Evolutionary conservation across 1,140 invertebrate genomes (phyloP).

Genomic region (Microvelia longipes): DNA sequence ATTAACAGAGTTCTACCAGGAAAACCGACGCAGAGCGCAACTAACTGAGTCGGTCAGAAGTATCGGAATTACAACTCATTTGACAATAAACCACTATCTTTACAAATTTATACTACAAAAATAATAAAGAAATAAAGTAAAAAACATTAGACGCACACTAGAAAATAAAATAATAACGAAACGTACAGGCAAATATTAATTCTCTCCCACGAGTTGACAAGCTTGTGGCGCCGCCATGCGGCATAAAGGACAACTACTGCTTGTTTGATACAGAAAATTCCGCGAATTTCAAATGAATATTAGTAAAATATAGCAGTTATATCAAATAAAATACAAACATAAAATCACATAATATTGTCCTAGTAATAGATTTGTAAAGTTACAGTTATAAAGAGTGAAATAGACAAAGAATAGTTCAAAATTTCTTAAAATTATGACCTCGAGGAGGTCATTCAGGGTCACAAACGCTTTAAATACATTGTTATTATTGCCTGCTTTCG

Average conservation of each 20-base stretch:
- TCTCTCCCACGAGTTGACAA: slow-evolving; percentile 5
- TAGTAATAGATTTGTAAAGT: too few relatives aligned
- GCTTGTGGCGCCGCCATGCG: slow-evolving; percentile 1
- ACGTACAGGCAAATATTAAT: slow-evolving; percentile 2
- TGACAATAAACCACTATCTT: neutral
- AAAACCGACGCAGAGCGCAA: neutral
- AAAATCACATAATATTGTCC: too few relatives aligned
- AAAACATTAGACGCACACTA: neutral
- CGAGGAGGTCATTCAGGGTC: too few relatives aligned
- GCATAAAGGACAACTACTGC: neutral
- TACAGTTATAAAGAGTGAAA: too few relatives aligned
- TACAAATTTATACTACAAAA: neutral
- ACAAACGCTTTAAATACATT: too few relatives aligned
- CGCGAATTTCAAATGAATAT: neutral
- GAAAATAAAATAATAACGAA: neutral
- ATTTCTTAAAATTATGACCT: too few relatives aligned
- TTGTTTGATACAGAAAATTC: neutral
- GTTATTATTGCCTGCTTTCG: too few relatives aligned
- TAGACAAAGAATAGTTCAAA: too few relatives aligned
- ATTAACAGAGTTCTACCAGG: neutral
- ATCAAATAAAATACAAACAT: too few relatives aligned
- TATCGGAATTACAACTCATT: neutral
- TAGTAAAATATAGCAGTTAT: too few relatives aligned
- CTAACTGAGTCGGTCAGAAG: neutral
- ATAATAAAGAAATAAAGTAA: neutral